Conservation (phyloP, 1,140 invertebrate species). For the Drosophila serrata region DNA sequence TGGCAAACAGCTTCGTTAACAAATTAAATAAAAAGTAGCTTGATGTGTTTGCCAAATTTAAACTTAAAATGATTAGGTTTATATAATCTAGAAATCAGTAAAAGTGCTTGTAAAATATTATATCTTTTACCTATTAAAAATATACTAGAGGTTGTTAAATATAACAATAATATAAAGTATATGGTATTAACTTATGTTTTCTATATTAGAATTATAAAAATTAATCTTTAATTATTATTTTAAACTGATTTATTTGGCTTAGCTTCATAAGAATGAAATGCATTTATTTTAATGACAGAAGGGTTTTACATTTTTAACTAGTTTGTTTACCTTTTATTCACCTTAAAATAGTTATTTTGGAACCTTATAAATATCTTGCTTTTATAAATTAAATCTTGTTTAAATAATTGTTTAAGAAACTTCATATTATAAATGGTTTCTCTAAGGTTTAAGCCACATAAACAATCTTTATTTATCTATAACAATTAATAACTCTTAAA, state of each 20-base stretch:
- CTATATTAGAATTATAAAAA: background rate
- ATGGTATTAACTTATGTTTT: background rate
- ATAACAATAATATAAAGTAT: background rate
- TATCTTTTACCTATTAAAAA: background rate
- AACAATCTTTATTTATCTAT: background rate
- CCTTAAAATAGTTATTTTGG: background rate
- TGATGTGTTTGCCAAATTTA: background rate
- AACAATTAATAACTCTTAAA: background rate
- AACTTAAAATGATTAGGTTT: too few relatives aligned
- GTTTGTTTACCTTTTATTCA: background rate
- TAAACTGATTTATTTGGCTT: too few relatives aligned
- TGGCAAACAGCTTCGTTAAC: background rate
- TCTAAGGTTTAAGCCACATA: too few relatives aligned
- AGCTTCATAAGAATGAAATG: too few relatives aligned
- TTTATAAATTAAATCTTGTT: background rate
- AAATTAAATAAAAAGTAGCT: conserved; percentile 7
- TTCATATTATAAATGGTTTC: background rate
- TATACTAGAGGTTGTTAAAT: background rate
- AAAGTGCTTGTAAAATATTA: background rate
- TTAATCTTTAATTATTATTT: background rate
- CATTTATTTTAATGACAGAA: too few relatives aligned
- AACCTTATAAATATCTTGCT: background rate
- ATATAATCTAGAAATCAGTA: too few relatives aligned
- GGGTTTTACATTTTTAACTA: background rate
- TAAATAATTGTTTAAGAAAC: background rate